phyloP scores from a whole-genome alignment of 2,797 vertebrate genomes.

The Falco cherrug region DNA sequence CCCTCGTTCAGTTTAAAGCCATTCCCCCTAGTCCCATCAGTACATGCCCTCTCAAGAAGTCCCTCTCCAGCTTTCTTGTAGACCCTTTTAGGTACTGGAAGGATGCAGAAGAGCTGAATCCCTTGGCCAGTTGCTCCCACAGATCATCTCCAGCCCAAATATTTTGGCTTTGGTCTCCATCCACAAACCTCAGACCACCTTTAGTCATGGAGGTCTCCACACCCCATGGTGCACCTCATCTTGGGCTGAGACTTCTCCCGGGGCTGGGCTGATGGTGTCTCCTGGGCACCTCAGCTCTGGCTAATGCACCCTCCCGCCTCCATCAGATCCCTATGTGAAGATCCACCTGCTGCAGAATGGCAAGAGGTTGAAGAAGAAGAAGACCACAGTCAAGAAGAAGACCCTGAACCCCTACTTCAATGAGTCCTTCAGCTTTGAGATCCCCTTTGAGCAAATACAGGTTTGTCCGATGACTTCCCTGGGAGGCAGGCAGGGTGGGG shows the following conservation, averaged over 20 bases:
- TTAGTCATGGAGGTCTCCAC: background rate
- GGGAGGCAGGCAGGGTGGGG: background rate
- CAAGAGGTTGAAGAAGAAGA: slow-evolving; percentile 98
- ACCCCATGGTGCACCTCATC: background rate
- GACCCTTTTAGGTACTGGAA: too few species aligned
- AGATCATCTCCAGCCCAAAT: background rate
- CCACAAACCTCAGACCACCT: background rate
- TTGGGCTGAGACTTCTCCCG: background rate
- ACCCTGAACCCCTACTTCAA: slow-evolving; percentile 98
- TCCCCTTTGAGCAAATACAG: slow-evolving; percentile 98
- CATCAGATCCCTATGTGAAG: slow-evolving; percentile 95
- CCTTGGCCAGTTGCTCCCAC: background rate
- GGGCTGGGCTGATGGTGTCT: too few species aligned
- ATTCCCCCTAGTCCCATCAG: background rate
- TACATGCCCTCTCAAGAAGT: too few species aligned
- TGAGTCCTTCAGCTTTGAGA: slow-evolving; percentile 98
- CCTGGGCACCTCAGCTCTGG: background rate
- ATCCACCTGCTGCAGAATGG: slow-evolving; percentile 97
- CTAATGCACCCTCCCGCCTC: background rate
- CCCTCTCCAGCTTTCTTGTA: too few species aligned
- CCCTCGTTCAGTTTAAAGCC: background rate
- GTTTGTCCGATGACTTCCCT: slow-evolving; percentile 61
- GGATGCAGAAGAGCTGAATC: background rate
- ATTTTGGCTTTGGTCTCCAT: background rate
- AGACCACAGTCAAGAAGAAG: slow-evolving; percentile 99